Conservation (phyloP, 2,113 vertebrate genomes). For the Apodemus speciosus region DNA sequence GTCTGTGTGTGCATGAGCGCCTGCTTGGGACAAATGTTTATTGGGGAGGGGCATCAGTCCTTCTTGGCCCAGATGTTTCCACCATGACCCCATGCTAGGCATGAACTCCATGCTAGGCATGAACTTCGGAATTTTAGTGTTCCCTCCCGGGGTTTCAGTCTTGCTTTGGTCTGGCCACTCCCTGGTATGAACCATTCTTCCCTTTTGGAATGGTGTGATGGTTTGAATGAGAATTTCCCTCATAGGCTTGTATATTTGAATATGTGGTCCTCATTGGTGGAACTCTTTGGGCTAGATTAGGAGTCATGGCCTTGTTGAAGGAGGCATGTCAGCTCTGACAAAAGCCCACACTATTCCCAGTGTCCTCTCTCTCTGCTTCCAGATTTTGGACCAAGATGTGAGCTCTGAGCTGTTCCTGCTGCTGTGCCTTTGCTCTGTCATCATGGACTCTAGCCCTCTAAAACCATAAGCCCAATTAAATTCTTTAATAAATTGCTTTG, state of each 20-base stretch:
- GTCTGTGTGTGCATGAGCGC: too few relatives aligned
- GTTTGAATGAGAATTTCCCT: neutral
- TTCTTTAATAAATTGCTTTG: neutral
- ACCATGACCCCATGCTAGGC: neutral
- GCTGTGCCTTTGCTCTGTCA: neutral
- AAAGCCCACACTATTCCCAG: neutral
- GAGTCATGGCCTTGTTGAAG: neutral
- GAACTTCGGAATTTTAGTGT: neutral
- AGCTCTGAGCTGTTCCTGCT: neutral
- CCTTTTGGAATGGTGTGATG: neutral
- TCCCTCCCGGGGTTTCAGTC: neutral
- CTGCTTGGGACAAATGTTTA: too few relatives aligned
- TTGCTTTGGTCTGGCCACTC: neutral
- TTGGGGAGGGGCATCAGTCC: too few relatives aligned
- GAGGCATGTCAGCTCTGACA: neutral
- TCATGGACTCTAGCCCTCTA: neutral
- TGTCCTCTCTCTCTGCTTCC: neutral
- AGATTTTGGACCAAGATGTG: neutral
- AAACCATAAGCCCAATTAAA: neutral
- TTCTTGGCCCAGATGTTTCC: neutral
- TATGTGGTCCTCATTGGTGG: neutral
- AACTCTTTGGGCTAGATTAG: neutral
- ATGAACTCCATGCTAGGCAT: neutral
- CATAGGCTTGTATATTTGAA: neutral
- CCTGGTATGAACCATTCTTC: neutral